These are phyloP conservation scores for Itoplectis maculator DNA, from an alignment of 2,888 invertebrate species.

Conservation along the genomic window DNA sequence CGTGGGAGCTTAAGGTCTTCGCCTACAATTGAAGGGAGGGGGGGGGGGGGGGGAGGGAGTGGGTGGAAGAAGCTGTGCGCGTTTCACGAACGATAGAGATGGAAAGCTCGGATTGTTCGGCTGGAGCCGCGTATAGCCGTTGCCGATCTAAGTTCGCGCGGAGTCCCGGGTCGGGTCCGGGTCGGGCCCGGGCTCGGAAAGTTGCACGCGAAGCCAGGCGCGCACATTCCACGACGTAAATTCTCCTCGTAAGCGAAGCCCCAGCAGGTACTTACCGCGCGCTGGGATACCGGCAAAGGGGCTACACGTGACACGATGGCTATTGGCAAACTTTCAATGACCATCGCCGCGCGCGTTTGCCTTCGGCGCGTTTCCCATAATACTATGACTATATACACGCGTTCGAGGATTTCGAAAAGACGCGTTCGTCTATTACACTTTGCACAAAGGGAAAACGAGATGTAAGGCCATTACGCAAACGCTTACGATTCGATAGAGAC, in stretches of 20 bases:
- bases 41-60: no score
- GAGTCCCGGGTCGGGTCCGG: not conserved
- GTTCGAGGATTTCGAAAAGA: no score
- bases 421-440: no score
- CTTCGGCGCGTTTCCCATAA: no score
- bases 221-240: slow-evolving; percentile 57
- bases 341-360: slow-evolving; percentile 45
- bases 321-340: slow-evolving; percentile 75
- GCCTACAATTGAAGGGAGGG: not conserved
- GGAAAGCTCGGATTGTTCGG: slow-evolving; percentile 14
- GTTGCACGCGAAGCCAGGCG: slow-evolving; percentile 14
- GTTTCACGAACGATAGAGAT: not conserved
- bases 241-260: slow-evolving; percentile 55
- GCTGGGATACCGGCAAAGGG: slow-evolving; percentile 7
- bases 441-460: no score
- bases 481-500: no score
- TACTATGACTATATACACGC: not conserved
- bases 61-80: not conserved
- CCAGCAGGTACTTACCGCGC: slow-evolving; percentile 31
- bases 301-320: slow-evolving; percentile 73
- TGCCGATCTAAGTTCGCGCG: slow-evolving; percentile 2
- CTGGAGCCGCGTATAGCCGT: not conserved
- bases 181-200: not conserved
- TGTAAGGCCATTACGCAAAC: no score
- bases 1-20: not conserved